Conservation (phyloP, 2,113 vertebrate species). For the Aramus guarauna region DNA sequence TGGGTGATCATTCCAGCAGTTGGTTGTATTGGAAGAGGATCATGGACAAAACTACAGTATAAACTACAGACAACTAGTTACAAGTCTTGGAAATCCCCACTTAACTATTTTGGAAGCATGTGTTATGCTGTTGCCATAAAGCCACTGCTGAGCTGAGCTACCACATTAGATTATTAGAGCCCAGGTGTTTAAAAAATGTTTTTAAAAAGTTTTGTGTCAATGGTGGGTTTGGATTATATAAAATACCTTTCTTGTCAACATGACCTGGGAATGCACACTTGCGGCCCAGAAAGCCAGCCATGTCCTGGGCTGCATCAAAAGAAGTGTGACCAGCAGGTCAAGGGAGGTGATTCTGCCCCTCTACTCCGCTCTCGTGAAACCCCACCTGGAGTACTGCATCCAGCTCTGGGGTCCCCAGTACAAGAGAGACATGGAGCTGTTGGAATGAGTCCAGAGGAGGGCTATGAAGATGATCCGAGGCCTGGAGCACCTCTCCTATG, state of each 20-base stretch:
- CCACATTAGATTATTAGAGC: neutral
- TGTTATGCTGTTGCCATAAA: neutral
- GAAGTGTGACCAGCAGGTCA: too few relatives aligned
- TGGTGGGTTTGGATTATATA: neutral
- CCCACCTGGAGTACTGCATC: too few relatives aligned
- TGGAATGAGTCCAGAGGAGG: too few relatives aligned
- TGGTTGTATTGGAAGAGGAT: neutral
- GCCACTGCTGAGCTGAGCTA: neutral
- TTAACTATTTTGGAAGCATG: neutral
- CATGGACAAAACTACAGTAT: neutral
- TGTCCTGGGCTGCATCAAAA: too few relatives aligned
- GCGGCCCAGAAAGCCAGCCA: too few relatives aligned
- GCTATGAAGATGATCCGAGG: too few relatives aligned
- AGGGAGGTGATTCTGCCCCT: too few relatives aligned
- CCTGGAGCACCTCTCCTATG: too few relatives aligned
- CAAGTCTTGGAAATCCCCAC: neutral
- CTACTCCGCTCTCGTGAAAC: too few relatives aligned
- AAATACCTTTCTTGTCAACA: neutral
- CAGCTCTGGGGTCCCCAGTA: too few relatives aligned
- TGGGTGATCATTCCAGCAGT: neutral
- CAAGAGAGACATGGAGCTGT: too few relatives aligned
- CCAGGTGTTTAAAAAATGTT: neutral
- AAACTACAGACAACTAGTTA: neutral
- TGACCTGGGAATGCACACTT: too few relatives aligned
- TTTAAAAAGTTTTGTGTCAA: neutral